Conservation (phyloP, 2,888 invertebrate genomes). For the Tridacna crocea region DNA sequence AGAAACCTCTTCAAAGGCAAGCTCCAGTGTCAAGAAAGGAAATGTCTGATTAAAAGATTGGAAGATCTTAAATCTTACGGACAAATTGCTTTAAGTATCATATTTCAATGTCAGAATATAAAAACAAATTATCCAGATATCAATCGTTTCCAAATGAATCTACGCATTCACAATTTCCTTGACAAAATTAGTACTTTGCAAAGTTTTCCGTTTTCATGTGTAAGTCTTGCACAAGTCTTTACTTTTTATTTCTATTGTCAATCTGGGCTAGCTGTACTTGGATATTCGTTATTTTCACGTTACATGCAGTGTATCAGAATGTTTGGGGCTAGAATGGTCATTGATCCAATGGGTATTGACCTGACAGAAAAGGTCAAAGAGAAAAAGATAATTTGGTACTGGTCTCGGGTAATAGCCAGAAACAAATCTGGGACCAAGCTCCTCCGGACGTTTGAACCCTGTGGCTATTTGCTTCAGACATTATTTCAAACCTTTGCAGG, state of each 20-base stretch:
- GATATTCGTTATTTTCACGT: not conserved
- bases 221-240: not conserved
- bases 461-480: not conserved
- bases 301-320: not conserved
- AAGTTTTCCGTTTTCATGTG: not conserved
- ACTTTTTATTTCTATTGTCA: not conserved
- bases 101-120: not conserved
- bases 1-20: conserved; percentile 28
- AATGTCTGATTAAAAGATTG: not conserved
- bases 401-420: not conserved
- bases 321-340: not conserved
- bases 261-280: not conserved
- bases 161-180: not conserved
- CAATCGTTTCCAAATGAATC: not conserved
- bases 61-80: not conserved
- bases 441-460: not conserved
- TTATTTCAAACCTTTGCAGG: not conserved
- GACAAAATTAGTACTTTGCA: not conserved
- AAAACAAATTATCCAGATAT: not conserved
- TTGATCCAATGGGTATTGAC: not conserved
- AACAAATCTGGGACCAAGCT: not conserved
- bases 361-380: not conserved
- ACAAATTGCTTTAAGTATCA: not conserved
- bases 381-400: not conserved
- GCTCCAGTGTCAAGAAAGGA: conserved; percentile 13